A percentile compares a stretch with the other conserved stretches of the same genome.
Conservation (phyloP, 2,113 vertebrate genomes). For the Myotis brandtii region DNA sequence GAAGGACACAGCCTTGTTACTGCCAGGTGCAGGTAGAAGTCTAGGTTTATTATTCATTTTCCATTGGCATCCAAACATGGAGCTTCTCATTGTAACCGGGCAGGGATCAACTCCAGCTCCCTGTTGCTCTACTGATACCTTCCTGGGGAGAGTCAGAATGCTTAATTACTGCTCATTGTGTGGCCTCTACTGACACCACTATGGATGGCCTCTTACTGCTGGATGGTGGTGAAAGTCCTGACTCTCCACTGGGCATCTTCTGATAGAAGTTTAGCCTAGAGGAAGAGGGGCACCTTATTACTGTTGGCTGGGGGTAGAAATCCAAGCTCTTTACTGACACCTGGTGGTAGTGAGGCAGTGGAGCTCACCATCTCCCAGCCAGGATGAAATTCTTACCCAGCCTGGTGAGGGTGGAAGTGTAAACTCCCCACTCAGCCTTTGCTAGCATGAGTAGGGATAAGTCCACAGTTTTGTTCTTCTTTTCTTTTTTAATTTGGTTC, state of each 20-base stretch:
- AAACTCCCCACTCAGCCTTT: background rate
- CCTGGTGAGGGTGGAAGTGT: background rate
- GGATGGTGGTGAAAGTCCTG: background rate
- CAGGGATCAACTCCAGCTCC: background rate
- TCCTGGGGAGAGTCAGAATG: background rate
- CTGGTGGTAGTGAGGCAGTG: background rate
- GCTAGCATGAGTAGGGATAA: background rate
- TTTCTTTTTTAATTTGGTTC: background rate
- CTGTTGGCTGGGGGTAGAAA: no score
- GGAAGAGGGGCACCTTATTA: background rate
- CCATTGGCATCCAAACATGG: background rate
- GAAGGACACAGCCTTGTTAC: background rate
- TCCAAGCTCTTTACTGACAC: background rate
- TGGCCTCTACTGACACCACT: background rate
- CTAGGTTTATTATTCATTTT: background rate
- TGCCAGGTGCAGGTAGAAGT: background rate
- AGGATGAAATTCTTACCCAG: background rate
- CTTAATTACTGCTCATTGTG: background rate
- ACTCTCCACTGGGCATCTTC: background rate
- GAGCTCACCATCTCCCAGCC: background rate
- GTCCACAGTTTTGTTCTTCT: background rate
- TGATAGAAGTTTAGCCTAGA: background rate
- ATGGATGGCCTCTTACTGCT: background rate
- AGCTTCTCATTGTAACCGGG: background rate
- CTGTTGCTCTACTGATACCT: background rate